A percentile compares a stretch with the other conserved stretches of the same genome.
Evolutionary conservation across 2,888 invertebrate species (phyloP).

Genomic region (Carterocephalus palaemon): DNA sequence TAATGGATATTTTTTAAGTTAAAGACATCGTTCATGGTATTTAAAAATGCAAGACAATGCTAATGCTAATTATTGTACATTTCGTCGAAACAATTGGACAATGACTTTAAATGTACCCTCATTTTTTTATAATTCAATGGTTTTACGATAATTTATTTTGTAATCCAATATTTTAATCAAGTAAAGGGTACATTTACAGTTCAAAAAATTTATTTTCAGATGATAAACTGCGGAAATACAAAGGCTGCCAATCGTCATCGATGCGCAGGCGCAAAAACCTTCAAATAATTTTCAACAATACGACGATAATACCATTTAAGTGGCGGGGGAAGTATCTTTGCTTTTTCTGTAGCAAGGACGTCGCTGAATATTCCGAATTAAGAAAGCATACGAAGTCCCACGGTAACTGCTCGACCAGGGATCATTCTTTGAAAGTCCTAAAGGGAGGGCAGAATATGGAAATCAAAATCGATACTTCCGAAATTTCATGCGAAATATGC

Average conservation of each 20-base stretch:
- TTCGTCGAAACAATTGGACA: background rate
- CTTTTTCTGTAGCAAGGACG: constrained; percentile 67
- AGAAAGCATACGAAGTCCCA: constrained; percentile 62
- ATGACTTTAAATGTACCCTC: constrained; percentile 40
- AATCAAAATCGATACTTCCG: constrained; percentile 66
- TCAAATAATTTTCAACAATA: constrained; percentile 68
- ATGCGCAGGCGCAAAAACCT: constrained; percentile 67
- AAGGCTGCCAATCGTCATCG: constrained; percentile 60
- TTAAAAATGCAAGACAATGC: too few relatives aligned
- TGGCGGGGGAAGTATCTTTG: constrained; percentile 73
- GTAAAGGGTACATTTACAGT: constrained; percentile 71
- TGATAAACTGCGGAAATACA: constrained; percentile 59
- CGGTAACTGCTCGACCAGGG: constrained; percentile 58
- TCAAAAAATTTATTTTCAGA: constrained; percentile 61
- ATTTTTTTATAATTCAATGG: background rate
- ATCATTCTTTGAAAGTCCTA: constrained; percentile 63
- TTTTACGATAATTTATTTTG: constrained; percentile 2
- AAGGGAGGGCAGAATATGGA: constrained; percentile 72
- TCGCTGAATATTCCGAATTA: constrained; percentile 54
- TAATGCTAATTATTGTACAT: background rate
- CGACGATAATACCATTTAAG: constrained; percentile 68
- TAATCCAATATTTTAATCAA: constrained; percentile 9
- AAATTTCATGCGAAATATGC: constrained; percentile 60
- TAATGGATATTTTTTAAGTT: too few relatives aligned
- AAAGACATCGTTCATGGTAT: too few relatives aligned